Conservation (phyloP, 1,140 invertebrate species). For the Meteorus sp. region DNA sequence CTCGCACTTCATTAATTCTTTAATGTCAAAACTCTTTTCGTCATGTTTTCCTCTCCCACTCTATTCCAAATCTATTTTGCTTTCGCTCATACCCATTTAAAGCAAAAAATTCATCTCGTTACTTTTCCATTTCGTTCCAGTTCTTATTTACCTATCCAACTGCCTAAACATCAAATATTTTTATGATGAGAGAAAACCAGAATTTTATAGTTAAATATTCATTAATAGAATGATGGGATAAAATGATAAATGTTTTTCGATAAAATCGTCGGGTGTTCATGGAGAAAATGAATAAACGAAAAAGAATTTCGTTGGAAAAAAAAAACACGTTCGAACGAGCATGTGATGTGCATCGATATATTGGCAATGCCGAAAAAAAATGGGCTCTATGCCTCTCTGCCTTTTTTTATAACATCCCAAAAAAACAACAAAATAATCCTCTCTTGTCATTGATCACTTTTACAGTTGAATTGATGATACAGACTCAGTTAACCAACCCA, state of each 20-base stretch:
- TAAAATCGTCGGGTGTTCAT: conserved; percentile 2
- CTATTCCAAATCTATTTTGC: conserved; percentile 18
- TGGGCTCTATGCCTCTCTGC: not conserved
- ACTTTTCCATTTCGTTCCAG: not conserved
- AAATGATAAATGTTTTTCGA: conserved; percentile 4
- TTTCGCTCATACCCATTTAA: conserved; percentile 17
- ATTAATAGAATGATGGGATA: conserved; percentile 10
- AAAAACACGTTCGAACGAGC: not conserved
- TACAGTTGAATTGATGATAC: no score
- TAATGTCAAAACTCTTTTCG: conserved; percentile 10
- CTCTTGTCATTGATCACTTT: no score
- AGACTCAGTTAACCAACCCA: no score
- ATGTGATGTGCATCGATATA: not conserved
- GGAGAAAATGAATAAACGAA: not conserved
- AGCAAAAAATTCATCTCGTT: not conserved
- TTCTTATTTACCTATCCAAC: conserved; percentile 12
- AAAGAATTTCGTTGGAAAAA: no score
- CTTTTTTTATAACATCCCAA: not conserved
- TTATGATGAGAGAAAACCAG: not conserved
- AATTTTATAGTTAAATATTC: conserved; percentile 14
- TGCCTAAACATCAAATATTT: not conserved
- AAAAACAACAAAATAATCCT: not conserved
- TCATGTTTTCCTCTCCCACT: conserved; percentile 14
- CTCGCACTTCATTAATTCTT: conserved; percentile 35
- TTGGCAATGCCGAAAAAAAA: not conserved